phyloP scores from a whole-genome alignment of 2,113 vertebrate genomes.

The Antigone vipio region DNA sequence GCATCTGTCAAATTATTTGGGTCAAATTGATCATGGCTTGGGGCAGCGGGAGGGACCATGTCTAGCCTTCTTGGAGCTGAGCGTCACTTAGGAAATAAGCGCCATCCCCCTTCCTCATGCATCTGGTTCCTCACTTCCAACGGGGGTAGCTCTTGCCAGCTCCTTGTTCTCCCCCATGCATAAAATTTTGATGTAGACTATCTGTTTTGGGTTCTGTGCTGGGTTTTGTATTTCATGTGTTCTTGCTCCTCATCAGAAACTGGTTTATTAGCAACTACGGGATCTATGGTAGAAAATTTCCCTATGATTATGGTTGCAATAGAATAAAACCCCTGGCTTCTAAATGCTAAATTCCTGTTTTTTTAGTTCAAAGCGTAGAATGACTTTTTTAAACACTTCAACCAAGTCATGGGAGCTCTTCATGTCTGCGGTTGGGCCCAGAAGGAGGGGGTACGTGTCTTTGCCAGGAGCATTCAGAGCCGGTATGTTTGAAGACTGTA shows the following conservation, averaged over 20 bases:
- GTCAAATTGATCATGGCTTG: neutral
- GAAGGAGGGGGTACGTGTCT: neutral
- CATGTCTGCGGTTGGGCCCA: neutral
- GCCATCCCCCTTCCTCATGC: neutral
- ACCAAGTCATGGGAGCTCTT: neutral
- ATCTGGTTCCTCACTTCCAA: neutral
- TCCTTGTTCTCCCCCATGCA: neutral
- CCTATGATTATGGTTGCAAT: neutral
- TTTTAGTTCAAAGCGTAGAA: neutral
- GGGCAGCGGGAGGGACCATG: neutral
- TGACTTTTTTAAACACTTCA: neutral
- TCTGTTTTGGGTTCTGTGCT: neutral
- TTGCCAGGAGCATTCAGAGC: neutral
- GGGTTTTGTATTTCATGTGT: neutral
- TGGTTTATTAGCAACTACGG: neutral
- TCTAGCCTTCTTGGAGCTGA: neutral
- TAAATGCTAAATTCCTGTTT: neutral
- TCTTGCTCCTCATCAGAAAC: neutral
- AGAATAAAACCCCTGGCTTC: neutral
- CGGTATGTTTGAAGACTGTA: neutral
- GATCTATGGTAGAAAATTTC: neutral
- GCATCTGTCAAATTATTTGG: conserved; percentile 17
- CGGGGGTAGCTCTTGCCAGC: neutral
- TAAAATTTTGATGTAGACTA: neutral
- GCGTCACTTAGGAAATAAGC: neutral